These are phyloP conservation scores for Bibio marci DNA, from an alignment of 2,888 invertebrate genomes.

Conservation along the genomic window DNA sequence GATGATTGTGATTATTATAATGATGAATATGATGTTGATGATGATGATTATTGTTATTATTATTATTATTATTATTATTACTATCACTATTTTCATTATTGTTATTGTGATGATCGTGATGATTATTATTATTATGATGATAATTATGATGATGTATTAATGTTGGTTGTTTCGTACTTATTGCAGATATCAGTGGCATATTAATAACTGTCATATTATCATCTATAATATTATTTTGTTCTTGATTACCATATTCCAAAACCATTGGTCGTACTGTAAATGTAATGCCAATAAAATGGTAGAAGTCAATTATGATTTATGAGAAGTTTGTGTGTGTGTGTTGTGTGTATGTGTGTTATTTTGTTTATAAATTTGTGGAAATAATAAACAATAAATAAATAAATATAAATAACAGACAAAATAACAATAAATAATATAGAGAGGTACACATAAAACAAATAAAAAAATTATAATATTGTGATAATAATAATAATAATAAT, in stretches of 20 bases:
- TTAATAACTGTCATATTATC: constrained; percentile 30
- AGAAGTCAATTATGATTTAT: neutral
- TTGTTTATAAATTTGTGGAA: no score
- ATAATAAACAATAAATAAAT: no score
- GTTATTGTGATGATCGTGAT: no score
- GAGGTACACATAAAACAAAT: no score
- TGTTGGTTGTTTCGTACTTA: constrained; percentile 13
- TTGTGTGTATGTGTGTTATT: no score
- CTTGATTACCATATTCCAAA: constrained; percentile 31
- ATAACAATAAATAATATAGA: no score
- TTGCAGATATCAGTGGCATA: constrained; percentile 27
- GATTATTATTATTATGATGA: constrained; percentile 20
- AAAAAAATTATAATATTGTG: no score
- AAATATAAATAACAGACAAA: no score
- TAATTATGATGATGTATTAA: constrained; percentile 22
- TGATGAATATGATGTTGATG: neutral
- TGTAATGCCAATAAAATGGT: neutral
- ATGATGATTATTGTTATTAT: no score
- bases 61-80: no score
- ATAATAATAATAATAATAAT: no score
- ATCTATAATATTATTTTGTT: constrained; percentile 23
- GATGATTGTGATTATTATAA: constrained; percentile 16
- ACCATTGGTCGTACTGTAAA: constrained; percentile 31
- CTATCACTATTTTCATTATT: neutral
- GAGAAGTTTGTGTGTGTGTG: no score